phyloP scores from a whole-genome alignment of 2,797 vertebrate genomes.

The Pyrocephalus nanus region DNA sequence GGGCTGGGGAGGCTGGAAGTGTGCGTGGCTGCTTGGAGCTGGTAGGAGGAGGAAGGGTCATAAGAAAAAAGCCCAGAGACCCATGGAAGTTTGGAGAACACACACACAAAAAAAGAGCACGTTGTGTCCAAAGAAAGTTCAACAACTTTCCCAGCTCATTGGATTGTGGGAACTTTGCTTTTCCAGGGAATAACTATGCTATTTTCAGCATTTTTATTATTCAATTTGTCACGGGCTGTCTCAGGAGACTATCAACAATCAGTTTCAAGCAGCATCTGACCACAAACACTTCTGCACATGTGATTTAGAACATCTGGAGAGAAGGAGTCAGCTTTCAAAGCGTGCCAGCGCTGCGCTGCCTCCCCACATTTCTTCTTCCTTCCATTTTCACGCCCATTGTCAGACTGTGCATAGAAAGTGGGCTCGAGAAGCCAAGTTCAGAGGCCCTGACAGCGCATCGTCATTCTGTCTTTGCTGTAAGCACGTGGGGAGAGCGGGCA shows the following conservation, averaged over 20 bases:
- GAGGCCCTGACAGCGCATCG: background rate
- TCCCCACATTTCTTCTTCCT: background rate
- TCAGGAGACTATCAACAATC: constrained; percentile 87
- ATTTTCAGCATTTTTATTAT: constrained; percentile 92
- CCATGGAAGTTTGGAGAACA: constrained; percentile 58
- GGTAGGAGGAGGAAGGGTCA: background rate
- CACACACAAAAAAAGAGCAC: constrained; percentile 28
- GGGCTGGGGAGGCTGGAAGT: background rate
- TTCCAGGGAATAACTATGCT: constrained; percentile 85
- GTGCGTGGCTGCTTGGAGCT: background rate
- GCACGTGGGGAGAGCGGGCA: accelerated
- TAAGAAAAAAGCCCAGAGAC: constrained; percentile 9
- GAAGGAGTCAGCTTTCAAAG: background rate
- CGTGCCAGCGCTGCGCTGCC: background rate
- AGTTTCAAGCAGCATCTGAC: constrained; percentile 88
- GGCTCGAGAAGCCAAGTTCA: background rate
- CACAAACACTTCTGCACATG: constrained; percentile 87
- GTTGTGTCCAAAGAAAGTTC: constrained; percentile 68
- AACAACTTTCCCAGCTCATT: constrained; percentile 90
- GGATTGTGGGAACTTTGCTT: constrained; percentile 92
- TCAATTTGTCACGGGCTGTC: constrained; percentile 87
- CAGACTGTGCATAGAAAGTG: background rate
- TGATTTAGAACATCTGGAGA: constrained; percentile 91
- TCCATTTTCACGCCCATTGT: background rate
- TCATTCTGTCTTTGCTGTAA: accelerated